These are phyloP conservation scores for Scolopax bukidnonensis DNA, from an alignment of 2,797 vertebrate genomes.

Conservation along the genomic window DNA sequence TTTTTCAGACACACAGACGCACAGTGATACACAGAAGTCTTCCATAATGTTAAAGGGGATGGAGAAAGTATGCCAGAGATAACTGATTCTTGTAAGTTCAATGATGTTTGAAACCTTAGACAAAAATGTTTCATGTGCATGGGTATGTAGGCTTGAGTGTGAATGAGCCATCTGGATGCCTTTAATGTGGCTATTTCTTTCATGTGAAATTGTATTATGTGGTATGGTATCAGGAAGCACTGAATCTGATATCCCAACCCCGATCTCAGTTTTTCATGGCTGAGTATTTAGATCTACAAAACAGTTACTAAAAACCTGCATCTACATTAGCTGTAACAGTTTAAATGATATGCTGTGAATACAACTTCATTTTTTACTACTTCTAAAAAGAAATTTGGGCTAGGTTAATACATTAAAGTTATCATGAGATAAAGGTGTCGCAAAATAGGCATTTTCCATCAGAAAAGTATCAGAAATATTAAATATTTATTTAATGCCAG, in stretches of 20 bases:
- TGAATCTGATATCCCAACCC: accelerated
- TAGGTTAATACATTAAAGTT: background rate
- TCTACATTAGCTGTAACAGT: background rate
- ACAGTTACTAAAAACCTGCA: background rate
- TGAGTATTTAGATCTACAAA: background rate
- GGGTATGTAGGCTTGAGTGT: background rate
- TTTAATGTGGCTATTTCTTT: background rate
- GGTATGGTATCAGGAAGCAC: background rate
- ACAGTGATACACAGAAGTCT: background rate
- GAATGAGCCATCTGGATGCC: background rate
- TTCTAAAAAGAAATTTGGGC: background rate
- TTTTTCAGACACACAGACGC: background rate
- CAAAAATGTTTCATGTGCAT: background rate
- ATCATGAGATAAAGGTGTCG: background rate
- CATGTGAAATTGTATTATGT: background rate
- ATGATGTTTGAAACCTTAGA: background rate
- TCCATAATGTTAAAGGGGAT: background rate
- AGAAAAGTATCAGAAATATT: background rate
- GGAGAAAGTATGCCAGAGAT: background rate
- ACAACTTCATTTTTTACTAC: background rate
- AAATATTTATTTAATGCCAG: background rate
- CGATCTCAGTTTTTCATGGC: background rate
- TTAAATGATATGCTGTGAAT: background rate
- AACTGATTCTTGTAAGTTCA: background rate
- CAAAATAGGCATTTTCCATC: background rate